Base-by-base conservation (phyloP, 2,888 invertebrate genomes). In the Dilophus febrilis region DNA sequence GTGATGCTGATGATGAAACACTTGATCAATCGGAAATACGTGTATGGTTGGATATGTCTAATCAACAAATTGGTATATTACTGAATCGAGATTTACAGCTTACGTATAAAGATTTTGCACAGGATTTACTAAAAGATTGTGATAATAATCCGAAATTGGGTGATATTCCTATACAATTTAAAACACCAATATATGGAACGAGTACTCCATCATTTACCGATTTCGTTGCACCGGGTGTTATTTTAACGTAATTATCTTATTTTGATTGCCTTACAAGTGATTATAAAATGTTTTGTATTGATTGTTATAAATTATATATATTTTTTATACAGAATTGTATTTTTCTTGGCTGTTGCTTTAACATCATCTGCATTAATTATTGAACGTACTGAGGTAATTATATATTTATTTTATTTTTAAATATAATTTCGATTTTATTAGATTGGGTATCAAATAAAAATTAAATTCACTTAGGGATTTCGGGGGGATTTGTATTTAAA, bases 211-310 rank as follows among this genome's bases (percentile, higher is more conserved):
- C 85, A 12, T 94, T 94, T 56, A 91, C 91, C 1, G 90, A 92
- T 61, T 94, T 92, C 63, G 92, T 94, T 44, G 92, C 92, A 12
- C 92, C 92, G 33, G 92, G 92, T 48, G 88, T 94, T 45, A 90
- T 92, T 51, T 65, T 92, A 48, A 88, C 87, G 87, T 88, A 63
- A 76, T 79, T 69, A 18, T 31, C 3, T 19, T n/a, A 30, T 5
- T 10, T 4, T 11, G 16, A 32, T 30, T 12, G 14, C 16, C 27
- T 36, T 19, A 13, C 8, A 22, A 22, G 4, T 22, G 4, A 22
- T 38, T 35, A 16, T 22, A 37, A 37, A 19, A 17, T 40, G 33
- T 38, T 43, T 13, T 28, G 42, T 45, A 39, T 37, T 48, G 43
- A 37, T 46, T 59, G 65, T n/a, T n/a, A n/a, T n/a, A n/a, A n/a